A percentile compares a stretch with the other conserved stretches of the same genome.
phyloP scores from a whole-genome alignment of 2,797 vertebrate genomes.

The Microctenopoma lineatum region DNA sequence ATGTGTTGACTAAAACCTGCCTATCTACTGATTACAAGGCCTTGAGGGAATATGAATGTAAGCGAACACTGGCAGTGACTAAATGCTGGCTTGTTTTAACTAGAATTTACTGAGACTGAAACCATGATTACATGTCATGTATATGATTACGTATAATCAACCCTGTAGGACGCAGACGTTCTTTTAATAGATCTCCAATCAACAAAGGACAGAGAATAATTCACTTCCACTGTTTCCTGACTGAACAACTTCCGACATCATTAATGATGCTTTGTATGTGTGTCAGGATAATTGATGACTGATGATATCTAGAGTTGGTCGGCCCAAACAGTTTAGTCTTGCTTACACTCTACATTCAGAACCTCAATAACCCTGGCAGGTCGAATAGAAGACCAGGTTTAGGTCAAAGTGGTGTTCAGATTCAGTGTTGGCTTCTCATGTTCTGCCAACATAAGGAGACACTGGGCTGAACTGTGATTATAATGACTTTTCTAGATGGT shows the following conservation, averaged over 20 bases:
- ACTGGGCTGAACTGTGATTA: too few relatives aligned
- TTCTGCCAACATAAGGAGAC: not conserved
- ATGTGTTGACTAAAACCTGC: slow-evolving; percentile 20
- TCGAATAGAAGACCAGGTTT: not conserved
- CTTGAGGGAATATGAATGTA: not conserved
- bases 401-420: not conserved
- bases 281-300: too few relatives aligned
- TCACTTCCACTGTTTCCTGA: not conserved
- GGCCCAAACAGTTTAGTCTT: not conserved
- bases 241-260: not conserved
- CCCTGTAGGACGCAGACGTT: not conserved
- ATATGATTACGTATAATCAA: not conserved
- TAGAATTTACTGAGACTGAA: not conserved
- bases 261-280: not conserved
- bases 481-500: too few relatives aligned
- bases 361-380: not conserved
- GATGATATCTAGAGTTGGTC: not conserved
- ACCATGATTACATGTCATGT: too few relatives aligned
- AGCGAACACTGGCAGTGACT: not conserved
- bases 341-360: not conserved
- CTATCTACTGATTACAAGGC: slow-evolving; percentile 7
- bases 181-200: not conserved
- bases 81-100: not conserved
- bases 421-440: not conserved
- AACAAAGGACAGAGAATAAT: not conserved